phyloP scores from a whole-genome alignment of 2,888 invertebrate genomes.

The Eristalis tenax region DNA sequence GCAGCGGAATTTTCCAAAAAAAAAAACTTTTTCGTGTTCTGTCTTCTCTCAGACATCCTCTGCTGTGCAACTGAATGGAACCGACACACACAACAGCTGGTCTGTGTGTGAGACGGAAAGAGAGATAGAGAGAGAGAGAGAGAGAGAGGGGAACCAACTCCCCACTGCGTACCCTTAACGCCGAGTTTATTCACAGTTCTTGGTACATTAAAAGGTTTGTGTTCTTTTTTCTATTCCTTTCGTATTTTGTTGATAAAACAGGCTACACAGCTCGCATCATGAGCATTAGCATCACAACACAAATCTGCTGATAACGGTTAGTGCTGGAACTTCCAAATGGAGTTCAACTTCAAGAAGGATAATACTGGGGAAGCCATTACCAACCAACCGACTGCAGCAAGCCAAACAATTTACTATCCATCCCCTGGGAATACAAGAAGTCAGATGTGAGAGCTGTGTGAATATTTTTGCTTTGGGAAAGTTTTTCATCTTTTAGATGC shows the following conservation, averaged over 20 bases:
- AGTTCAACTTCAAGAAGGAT: constrained; percentile 25
- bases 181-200: constrained; percentile 64
- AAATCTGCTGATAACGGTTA: constrained; percentile 72
- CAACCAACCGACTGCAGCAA: constrained; percentile 48
- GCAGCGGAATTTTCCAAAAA: constrained; percentile 47
- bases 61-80: constrained; percentile 16
- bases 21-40: constrained; percentile 43
- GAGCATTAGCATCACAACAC: constrained; percentile 71
- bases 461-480: constrained; percentile 59
- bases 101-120: neutral
- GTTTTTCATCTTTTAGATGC: constrained; percentile 68
- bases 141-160: neutral
- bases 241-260: constrained; percentile 55
- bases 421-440: constrained; percentile 62
- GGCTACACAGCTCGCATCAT: constrained; percentile 63
- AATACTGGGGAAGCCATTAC: constrained; percentile 11
- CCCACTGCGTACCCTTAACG: constrained; percentile 59
- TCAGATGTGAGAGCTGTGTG: constrained; percentile 60
- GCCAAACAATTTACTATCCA: constrained; percentile 61
- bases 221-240: constrained; percentile 10
- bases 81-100: constrained; percentile 7
- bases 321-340: constrained; percentile 56
- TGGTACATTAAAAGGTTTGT: constrained; percentile 61
- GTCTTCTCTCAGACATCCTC: constrained; percentile 10
- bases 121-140: neutral